Evolutionary conservation across 2,888 invertebrate species (phyloP).

Genomic region (Arctia plantaginis): DNA sequence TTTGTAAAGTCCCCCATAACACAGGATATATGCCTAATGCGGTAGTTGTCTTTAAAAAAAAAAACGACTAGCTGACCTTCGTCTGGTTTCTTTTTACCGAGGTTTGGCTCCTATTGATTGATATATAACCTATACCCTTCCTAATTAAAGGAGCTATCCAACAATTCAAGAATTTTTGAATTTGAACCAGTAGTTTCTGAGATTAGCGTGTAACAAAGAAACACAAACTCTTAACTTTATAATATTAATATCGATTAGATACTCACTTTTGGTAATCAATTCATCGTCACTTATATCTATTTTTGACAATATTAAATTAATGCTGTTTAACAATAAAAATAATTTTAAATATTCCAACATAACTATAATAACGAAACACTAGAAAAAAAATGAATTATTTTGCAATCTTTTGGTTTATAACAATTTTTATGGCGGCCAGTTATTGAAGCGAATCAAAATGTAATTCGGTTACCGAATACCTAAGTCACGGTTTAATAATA

Average conservation of each 20-base stretch:
- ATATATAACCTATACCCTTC: no score
- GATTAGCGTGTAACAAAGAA: no score
- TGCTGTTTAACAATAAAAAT: slow-evolving; percentile 20
- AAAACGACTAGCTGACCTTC: no score
- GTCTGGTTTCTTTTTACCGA: no score
- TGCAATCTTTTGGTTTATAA: slow-evolving; percentile 27
- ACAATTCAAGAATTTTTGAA: no score
- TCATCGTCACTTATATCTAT: background rate
- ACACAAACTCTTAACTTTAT: no score
- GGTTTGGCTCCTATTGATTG: no score
- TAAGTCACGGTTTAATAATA: background rate
- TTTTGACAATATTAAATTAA: slow-evolving; percentile 17
- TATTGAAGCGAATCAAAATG: slow-evolving; percentile 35
- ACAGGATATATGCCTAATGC: no score
- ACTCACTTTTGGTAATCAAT: slow-evolving; percentile 9
- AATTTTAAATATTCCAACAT: slow-evolving; percentile 30
- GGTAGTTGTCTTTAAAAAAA: no score
- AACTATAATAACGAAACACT: background rate
- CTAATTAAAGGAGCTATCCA: no score
- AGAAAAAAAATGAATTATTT: slow-evolving; percentile 3
- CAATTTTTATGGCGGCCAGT: slow-evolving; percentile 23
- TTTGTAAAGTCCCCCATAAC: no score
- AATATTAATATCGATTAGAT: background rate
- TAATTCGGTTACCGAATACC: slow-evolving; percentile 2
- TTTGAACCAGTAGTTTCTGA: no score